phyloP scores from a whole-genome alignment of 2,888 invertebrate species.

The Phorcus lineatus region DNA sequence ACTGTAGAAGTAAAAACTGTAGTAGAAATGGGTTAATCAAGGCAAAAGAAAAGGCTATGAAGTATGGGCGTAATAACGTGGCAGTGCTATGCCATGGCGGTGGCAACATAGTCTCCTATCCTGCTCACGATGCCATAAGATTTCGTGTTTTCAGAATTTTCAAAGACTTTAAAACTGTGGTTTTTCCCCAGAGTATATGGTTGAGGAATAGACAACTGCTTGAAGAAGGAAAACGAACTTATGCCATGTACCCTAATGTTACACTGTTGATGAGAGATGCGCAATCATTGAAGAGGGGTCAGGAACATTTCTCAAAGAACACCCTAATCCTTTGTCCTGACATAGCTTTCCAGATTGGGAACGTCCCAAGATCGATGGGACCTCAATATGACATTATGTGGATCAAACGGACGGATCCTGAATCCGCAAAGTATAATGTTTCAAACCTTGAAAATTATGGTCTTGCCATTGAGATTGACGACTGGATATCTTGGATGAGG shows the following conservation, averaged over 20 bases:
- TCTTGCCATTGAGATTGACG: neutral
- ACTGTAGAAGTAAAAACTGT: neutral
- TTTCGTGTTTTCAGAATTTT: neutral
- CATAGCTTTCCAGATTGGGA: slow-evolving; percentile 43
- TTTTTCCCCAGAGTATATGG: slow-evolving; percentile 34
- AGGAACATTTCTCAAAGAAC: neutral
- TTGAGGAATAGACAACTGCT: neutral
- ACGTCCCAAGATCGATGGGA: slow-evolving; percentile 31
- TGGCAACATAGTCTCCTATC: slow-evolving; percentile 39
- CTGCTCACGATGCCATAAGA: neutral
- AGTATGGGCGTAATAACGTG: slow-evolving; percentile 24
- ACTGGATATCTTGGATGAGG: slow-evolving; percentile 25
- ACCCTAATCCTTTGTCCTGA: slow-evolving; percentile 36
- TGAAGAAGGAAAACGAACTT: neutral
- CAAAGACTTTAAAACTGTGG: slow-evolving; percentile 24
- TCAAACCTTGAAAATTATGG: neutral
- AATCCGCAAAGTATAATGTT: slow-evolving; percentile 30
- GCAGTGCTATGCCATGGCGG: slow-evolving; percentile 49
- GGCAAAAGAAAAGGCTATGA: neutral
- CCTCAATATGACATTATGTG: slow-evolving; percentile 45
- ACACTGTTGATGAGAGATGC: neutral
- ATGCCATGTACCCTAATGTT: neutral
- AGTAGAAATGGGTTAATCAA: neutral
- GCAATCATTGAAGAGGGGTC: neutral
- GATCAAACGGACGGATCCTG: slow-evolving; percentile 37